Base-by-base conservation (phyloP, 1,140 invertebrate genomes). In the Sinonovacula constricta region DNA sequence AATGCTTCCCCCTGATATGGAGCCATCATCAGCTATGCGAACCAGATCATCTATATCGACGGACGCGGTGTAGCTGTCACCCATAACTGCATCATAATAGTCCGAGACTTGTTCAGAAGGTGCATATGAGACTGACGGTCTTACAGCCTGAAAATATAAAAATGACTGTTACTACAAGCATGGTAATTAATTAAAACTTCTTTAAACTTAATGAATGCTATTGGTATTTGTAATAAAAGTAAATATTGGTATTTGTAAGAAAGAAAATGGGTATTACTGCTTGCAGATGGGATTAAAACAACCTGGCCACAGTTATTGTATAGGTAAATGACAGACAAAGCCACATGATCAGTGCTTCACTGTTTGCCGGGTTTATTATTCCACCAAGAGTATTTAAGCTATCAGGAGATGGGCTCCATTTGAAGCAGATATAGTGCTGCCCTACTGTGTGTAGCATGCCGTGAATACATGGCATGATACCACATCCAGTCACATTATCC, bases 11-110 rank as follows among this genome's bases (percentile, higher is more conserved):
- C 83, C 85, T 33, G 85, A 81, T 5, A 89, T 79, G 12, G 89
- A 90, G 24, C 80, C 88, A 18, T 67, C 82, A 24, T 88, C 86
- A 15, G 87, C 87, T 33, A 89, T 87, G n/a, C 83, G 74, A 30
- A 83, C 83, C 4, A 90, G 84, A 22, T 88, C 86, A 49, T 86
- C 86, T 63, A 90, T 83, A 56, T 88, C 86, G 45, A 89, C 88
- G 39, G 84, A 84, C 18, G 84, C 82, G 28, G 84, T 75, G 77
- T 90, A 90, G 30, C 87, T 83, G 14, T 81, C 82, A 28, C 53
- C 62, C 84, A 87, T 87, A 24, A 88, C 81, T 75, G 59, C 82
- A 39, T 89, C 84, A 63, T 83, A 87, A 57, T 89, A 85, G 62
- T 89, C 88, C 0, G 86, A 88, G 0, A 86, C 63, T 10, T 82